A percentile compares a stretch with the other conserved stretches of the same genome.
These are phyloP conservation scores for Sebastes reedi DNA, from an alignment of 2,797 vertebrate species.

Conservation along the genomic window DNA sequence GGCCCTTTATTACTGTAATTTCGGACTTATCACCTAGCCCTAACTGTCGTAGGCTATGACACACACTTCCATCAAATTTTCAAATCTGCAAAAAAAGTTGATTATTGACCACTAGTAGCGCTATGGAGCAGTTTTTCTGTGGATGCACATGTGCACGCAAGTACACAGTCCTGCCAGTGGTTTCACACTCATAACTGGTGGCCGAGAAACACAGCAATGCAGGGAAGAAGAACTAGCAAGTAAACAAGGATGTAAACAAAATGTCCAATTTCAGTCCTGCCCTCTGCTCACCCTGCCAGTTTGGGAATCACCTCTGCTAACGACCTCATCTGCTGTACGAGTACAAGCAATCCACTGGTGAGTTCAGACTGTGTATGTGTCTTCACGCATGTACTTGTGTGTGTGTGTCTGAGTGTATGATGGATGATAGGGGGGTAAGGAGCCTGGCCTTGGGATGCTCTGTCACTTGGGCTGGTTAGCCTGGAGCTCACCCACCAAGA, in stretches of 20 bases:
- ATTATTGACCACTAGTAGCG: background rate
- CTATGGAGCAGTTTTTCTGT: background rate
- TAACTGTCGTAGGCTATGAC: background rate
- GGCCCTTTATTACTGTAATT: background rate
- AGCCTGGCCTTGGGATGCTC: conserved; percentile 15
- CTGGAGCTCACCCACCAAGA: conserved; percentile 34
- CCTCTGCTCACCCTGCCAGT: background rate
- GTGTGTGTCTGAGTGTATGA: conserved; percentile 53
- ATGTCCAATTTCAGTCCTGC: background rate
- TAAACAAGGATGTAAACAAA: background rate
- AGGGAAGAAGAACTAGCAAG: background rate
- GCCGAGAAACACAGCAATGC: background rate
- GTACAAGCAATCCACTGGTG: conserved; percentile 2
- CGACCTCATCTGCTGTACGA: conserved; percentile 26
- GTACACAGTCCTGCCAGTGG: background rate
- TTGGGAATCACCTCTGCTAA: background rate
- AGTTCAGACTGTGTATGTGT: conserved; percentile 15
- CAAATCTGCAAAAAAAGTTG: background rate
- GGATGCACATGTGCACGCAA: background rate
- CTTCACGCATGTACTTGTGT: conserved; percentile 5
- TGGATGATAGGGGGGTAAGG: conserved; percentile 50
- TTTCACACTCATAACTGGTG: background rate
- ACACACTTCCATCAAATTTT: background rate
- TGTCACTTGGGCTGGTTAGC: conserved; percentile 40
- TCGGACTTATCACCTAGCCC: background rate